Evolutionary conservation across 1,140 invertebrate species (phyloP).

Genomic region (Cryptotermes secundus): DNA sequence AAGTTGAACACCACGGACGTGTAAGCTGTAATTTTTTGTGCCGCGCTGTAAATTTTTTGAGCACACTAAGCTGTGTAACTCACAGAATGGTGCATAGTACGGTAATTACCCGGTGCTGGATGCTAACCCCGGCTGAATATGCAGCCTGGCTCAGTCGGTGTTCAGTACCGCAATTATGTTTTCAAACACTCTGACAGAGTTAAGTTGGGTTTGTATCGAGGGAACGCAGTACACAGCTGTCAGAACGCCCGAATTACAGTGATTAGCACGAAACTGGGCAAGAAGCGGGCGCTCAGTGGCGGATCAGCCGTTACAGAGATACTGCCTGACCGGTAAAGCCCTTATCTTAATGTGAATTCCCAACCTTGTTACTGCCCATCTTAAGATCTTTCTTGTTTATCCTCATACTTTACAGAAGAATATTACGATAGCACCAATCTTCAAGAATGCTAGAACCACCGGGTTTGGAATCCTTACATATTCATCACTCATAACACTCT

Average conservation of each 20-base stretch:
- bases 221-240: slow-evolving; percentile 13
- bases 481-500: no score
- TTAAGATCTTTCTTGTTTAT: no score
- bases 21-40: not conserved
- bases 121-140: not conserved
- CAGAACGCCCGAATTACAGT: slow-evolving; percentile 2
- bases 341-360: no score
- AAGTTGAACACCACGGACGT: no score
- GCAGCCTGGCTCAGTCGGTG: not conserved
- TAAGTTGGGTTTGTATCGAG: not conserved
- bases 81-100: not conserved
- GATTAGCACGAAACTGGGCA: not conserved
- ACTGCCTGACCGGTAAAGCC: no score
- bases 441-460: no score
- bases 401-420: no score
- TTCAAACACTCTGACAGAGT: not conserved
- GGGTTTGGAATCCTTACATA: no score
- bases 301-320: no score
- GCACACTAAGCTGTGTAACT: not conserved
- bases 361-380: no score
- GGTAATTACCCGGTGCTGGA: not conserved
- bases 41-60: not conserved
- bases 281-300: not conserved
- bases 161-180: not conserved
- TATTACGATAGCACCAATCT: no score